Evolutionary conservation across 2,113 vertebrate species (phyloP), one percentile per base, ranked within the genome.

Genomic region (Paramormyrops kingsleyae): DNA sequence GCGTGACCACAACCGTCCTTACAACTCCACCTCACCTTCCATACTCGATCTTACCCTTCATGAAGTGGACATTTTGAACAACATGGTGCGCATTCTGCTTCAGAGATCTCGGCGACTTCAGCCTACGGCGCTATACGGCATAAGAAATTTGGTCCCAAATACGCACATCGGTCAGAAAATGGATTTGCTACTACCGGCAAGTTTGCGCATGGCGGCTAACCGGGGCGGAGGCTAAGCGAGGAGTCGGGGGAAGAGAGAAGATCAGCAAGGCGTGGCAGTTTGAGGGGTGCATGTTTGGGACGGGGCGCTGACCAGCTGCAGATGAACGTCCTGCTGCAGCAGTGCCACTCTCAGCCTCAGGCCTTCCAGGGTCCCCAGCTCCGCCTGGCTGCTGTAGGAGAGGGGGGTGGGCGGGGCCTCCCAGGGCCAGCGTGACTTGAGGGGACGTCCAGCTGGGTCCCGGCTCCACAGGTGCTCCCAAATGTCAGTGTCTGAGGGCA

Each of bases 261-360:
- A 84, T 47, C 5, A 84, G 42, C 7, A 47, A 84, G 47, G 17
- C 39, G 0, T 88, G 15, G 19, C 15, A 59, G 53, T 31, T 39
- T 21, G 56, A 35, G 21, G 39, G 39, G 56, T 2, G 17, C 13
- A 6, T 47, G 56, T 10, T 10, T 44, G 44, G 39, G 44, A 24
- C 4, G 5, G 21, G 31, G 87, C 42, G 0, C 56, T 66, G 19
- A 97, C 99, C 97, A 97, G 96, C 47, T 99, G 96, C 1, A 98
- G 93, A 89, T 95, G 89, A n/a, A 96, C 88, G 93, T 97, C 96
- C 93, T 98, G 96, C 39, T 95, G 93, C 87, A 99, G 93, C 94
- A 96, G 93, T 1, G 93, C 93, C 86, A 98, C 95, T 6, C 66
- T 94, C 66, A 97, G 95, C 90, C 96, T 96, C 90, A 96, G 95